These are phyloP conservation scores for Maniola hyperantus DNA, from an alignment of 2,888 invertebrate species.

Conservation along the genomic window DNA sequence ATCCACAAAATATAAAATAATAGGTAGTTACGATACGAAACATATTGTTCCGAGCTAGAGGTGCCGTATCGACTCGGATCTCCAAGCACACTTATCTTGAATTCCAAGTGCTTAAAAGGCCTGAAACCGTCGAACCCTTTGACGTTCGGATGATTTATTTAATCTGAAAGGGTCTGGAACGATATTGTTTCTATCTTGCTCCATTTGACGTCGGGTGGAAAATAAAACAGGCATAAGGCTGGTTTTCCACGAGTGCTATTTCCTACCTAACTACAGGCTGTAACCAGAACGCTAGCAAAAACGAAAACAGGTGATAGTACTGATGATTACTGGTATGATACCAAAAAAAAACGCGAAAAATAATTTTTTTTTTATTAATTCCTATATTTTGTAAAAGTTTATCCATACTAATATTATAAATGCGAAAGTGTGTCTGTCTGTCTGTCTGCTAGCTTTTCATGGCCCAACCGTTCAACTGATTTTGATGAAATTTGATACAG, in stretches of 20 bases:
- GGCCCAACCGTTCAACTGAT: no score
- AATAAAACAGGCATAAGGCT: slow-evolving; percentile 24
- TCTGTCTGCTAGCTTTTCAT: no score
- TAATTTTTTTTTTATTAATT: no score
- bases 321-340: no score
- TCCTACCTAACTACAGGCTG: no score
- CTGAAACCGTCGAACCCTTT: slow-evolving; percentile 40
- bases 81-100: slow-evolving; percentile 35
- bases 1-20: slow-evolving; percentile 11
- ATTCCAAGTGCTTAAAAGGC: slow-evolving; percentile 41
- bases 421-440: no score
- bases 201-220: slow-evolving; percentile 26
- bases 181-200: slow-evolving; percentile 36
- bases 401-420: no score
- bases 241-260: not conserved
- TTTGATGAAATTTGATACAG: no score
- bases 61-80: slow-evolving; percentile 24
- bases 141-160: slow-evolving; percentile 46
- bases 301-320: no score
- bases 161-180: slow-evolving; percentile 41
- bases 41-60: slow-evolving; percentile 15
- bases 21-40: slow-evolving; percentile 18
- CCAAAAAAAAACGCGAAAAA: no score
- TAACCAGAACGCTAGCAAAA: no score
- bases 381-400: no score